Base-by-base conservation (phyloP, 1,140 invertebrate species). In the Bilobella aurantiaca region DNA sequence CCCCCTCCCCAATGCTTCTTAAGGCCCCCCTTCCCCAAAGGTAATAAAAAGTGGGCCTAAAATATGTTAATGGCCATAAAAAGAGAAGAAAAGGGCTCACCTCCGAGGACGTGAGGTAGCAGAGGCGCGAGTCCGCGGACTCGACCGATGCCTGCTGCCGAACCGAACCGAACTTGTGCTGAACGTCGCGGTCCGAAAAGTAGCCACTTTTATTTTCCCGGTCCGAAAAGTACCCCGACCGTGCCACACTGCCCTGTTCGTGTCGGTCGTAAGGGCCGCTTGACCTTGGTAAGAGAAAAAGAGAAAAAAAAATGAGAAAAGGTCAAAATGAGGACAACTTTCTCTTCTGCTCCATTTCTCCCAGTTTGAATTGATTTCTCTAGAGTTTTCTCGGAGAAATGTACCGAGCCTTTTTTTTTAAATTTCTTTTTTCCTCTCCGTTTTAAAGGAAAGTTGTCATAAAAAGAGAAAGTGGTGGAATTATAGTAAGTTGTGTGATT, bases 101-200 rank as follows among this genome's bases (percentile, higher is more conserved):
- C 90, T 95, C 91, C 70, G 91, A 94, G 62, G 91, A 94, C 69
- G 91, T 95, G 75, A 95, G 82, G 81, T 95, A 94, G 79, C 90
- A 93, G 63, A 93, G 85, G 71, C 90, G 83, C 61, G 91, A 93
- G 81, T 94, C 91, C 21, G 90, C 91, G 79, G 91, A 93, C 75
- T 95, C 91, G 58, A 94, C 86, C 60, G 91, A 94, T 46, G 90
- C 89, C 78, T 95, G 91, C 78, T 93, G 90, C 71, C 91, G 88
- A 77, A 93, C 91, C 68, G 69, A 71, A 62, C 87, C 86, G 78
- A 91, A 91, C 66, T 90, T 85, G 25, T 87, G 85, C 57, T 65
- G 62, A 46, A 69, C 61, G 74, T 92, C 90, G 63, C 90, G 83
- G 77, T 93, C 91, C 74, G 89, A 91, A 79, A 90, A 85, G 79